Conservation (phyloP, 2,113 vertebrate species). For the Dinomys branickii region DNA sequence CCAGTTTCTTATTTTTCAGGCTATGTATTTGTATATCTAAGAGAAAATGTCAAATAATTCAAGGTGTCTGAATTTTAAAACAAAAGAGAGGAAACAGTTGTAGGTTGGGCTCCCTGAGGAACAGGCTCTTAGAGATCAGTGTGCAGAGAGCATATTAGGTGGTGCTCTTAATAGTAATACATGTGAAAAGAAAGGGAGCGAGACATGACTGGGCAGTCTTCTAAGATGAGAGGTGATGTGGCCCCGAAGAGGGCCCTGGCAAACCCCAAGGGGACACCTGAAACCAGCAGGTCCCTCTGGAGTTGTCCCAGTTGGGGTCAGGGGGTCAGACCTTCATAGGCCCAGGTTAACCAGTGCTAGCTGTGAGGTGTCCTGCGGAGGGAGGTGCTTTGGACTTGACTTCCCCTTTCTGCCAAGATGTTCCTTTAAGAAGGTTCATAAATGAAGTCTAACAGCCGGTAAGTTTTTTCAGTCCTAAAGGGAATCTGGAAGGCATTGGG, state of each 20-base stretch:
- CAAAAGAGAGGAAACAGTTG: background rate
- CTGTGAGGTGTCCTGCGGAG: background rate
- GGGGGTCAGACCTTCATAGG: background rate
- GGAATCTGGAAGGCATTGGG: too few relatives aligned
- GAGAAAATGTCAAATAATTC: slow-evolving; percentile 14
- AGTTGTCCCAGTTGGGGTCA: background rate
- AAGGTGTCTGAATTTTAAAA: background rate
- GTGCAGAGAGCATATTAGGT: background rate
- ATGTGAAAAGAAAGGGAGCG: background rate
- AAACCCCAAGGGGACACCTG: background rate
- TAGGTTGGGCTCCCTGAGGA: background rate
- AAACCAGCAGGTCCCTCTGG: background rate
- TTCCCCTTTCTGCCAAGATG: background rate
- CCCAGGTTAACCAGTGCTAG: background rate
- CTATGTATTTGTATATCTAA: background rate
- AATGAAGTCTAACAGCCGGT: background rate
- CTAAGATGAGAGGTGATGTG: background rate
- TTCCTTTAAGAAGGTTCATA: background rate
- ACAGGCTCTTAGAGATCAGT: background rate
- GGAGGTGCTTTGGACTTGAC: background rate
- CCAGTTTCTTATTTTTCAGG: background rate
- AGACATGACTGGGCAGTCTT: background rate
- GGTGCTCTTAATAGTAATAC: background rate
- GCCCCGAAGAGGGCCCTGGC: background rate
- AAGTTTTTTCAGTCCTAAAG: background rate